Conservation (phyloP, 2,888 invertebrate genomes). For the Candidula unifasciata region DNA sequence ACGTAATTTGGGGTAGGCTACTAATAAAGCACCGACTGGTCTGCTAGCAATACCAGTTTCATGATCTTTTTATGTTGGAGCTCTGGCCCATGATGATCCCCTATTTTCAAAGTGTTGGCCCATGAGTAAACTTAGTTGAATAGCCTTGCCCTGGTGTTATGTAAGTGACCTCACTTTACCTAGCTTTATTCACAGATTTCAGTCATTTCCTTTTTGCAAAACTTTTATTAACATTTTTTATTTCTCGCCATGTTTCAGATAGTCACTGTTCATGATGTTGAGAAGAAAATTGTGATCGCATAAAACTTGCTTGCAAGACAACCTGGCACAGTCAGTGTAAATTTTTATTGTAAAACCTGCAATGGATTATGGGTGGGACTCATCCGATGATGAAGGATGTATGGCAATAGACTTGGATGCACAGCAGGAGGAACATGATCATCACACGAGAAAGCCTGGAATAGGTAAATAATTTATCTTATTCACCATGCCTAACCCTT, state of each 20-base stretch:
- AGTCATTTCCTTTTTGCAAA: neutral
- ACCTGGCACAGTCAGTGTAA: neutral
- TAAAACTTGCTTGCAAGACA: neutral
- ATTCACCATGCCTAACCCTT: no score
- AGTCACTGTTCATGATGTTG: neutral
- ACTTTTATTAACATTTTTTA: neutral
- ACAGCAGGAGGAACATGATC: conserved; percentile 37
- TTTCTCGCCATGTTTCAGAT: conserved; percentile 8
- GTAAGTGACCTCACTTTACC: no score
- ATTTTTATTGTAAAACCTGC: neutral
- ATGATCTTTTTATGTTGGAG: no score
- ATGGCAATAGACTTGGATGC: conserved; percentile 51
- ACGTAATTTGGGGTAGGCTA: no score
- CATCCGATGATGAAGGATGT: conserved; percentile 45
- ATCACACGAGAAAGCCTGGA: neutral
- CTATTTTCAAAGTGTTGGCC: no score
- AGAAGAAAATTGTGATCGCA: neutral
- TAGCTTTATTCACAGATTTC: no score
- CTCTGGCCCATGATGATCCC: no score
- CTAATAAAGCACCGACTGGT: no score
- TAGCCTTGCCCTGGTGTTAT: no score
- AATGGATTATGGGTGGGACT: conserved; percentile 46
- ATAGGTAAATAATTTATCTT: neutral
- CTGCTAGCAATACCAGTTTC: no score
- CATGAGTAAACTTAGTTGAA: no score